Conservation (phyloP, 1,140 invertebrate genomes). For the Bombus sibiricus region DNA sequence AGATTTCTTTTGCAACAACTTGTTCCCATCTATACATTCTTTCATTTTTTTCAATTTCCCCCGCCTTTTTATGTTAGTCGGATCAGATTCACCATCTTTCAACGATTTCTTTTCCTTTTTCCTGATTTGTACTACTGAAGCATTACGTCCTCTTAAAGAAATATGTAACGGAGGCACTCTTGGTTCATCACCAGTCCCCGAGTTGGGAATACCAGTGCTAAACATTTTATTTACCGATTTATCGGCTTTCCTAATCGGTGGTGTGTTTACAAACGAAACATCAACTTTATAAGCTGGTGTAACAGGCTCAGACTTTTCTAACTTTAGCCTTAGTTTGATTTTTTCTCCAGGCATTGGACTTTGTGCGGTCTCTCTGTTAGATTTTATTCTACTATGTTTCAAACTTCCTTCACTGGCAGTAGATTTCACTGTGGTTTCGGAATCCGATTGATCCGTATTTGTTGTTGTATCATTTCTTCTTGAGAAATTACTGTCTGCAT, state of each 20-base stretch:
- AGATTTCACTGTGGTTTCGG: constrained; percentile 84
- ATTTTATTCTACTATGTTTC: constrained; percentile 81
- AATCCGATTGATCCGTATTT: constrained; percentile 86
- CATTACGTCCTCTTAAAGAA: constrained; percentile 92
- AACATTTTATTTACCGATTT: constrained; percentile 80
- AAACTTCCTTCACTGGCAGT: constrained; percentile 83
- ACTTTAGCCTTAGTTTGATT: constrained; percentile 91
- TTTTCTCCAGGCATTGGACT: constrained; percentile 87
- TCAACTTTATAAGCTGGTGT: constrained; percentile 91
- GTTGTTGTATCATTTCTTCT: constrained; percentile 82
- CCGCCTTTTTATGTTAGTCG: constrained; percentile 73
- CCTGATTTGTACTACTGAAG: constrained; percentile 93
- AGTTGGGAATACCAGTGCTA: constrained; percentile 60
- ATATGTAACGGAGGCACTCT: constrained; percentile 95
- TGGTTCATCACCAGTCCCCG: constrained; percentile 85
- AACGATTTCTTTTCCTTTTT: constrained; percentile 88
- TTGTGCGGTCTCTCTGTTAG: constrained; percentile 75
- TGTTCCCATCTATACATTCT: constrained; percentile 78
- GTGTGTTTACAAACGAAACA: constrained; percentile 87
- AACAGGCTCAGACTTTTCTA: constrained; percentile 91
- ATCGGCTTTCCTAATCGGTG: constrained; percentile 81
- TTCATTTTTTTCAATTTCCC: constrained; percentile 82
- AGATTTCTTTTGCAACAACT: constrained; percentile 79
- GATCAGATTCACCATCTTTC: constrained; percentile 79
- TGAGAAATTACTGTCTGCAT: constrained; percentile 83